Conservation (phyloP, 2,888 invertebrate species). For the Onthophagus sagittarius region DNA sequence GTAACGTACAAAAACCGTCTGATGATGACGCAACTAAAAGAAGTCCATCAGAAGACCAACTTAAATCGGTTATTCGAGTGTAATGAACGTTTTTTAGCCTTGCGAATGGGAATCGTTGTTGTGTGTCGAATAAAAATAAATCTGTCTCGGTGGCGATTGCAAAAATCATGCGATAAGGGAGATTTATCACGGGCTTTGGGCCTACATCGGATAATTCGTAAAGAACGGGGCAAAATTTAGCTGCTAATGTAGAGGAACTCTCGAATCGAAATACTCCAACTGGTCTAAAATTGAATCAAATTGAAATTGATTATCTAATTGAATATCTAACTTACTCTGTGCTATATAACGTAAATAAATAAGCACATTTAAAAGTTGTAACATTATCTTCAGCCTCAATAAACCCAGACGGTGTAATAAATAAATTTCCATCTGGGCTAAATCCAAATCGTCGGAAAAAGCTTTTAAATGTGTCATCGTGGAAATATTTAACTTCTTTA, state of each 20-base stretch:
- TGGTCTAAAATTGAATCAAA: conserved; percentile 62
- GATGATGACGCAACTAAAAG: conserved; percentile 77
- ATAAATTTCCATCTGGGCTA: conserved; percentile 84
- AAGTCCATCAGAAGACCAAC: conserved; percentile 81
- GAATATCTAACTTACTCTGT: conserved; percentile 37
- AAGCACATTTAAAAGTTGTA: conserved; percentile 48
- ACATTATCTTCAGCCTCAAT: conserved; percentile 68
- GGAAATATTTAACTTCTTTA: conserved; percentile 68
- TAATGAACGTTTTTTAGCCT: conserved; percentile 82
- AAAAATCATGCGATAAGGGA: conserved; percentile 80
- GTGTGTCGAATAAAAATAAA: conserved; percentile 84
- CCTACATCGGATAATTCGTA: conserved; percentile 61
- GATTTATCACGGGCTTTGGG: conserved; percentile 53
- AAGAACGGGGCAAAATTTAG: conserved; percentile 74
- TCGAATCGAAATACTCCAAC: conserved; percentile 73
- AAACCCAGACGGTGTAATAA: conserved; percentile 89
- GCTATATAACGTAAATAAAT: conserved; percentile 41
- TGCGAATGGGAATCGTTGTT: conserved; percentile 76
- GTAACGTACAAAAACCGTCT: conserved; percentile 84
- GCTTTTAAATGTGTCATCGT: conserved; percentile 90
- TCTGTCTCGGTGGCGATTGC: conserved; percentile 88
- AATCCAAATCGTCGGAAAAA: conserved; percentile 88
- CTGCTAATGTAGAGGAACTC: conserved; percentile 77
- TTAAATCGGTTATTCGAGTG: conserved; percentile 80
- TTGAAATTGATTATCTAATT: background rate